Evolutionary conservation across 1,140 invertebrate genomes (phyloP), one percentile per base, ranked within the genome.

Genomic region (Drosophila quadrilineata): DNA sequence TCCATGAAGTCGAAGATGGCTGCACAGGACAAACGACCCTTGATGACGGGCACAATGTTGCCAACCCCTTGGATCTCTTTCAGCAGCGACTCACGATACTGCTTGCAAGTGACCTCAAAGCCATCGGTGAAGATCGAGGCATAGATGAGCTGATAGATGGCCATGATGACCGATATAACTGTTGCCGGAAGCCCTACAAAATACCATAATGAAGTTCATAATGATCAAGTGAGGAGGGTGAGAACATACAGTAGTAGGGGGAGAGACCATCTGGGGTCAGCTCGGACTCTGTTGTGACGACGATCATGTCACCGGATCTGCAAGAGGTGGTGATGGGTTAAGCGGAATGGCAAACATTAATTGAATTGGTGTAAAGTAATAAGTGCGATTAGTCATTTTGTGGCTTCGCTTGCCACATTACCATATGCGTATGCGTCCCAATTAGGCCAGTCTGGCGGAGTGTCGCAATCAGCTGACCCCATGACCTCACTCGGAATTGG

Each of bases 1-100:
- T 95, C 94, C 93, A 95, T 93, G 70, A 93, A 95, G 88, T 95
- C 94, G 33, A 93, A 92, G 35, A 94, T 91, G 0, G 94, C 92
- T 24, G 91, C 91, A 75, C 94, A 95, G 1, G 90, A 89, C 0
- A 95, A 75, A 2, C 94, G 91, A 6, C 92, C 91, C 65, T 93
- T 91, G 57, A 95, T 93, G 9, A 92, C 92, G 1, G 91, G 90
- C 1, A 92, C 92, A 59, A 93, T 91, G 31, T 92, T 91, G 14
- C 92, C 93, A 29, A 90, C 89, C 0, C 92, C 92, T 58, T 90
- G 90, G 0, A 92, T 76, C 62, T 91, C 89, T 92, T 90, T 91
- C 1, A 94, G 90, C 49, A 94, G 71, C 48, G 91, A 91, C 59
- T 90, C 91, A 38, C 92, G 90, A 62, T 94, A 94, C 63, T 94